Percentiles rank a stretch among this genome's conserved stretches.
Conservation (phyloP, 2,888 invertebrate genomes). For the Himalopsyche japonica region DNA sequence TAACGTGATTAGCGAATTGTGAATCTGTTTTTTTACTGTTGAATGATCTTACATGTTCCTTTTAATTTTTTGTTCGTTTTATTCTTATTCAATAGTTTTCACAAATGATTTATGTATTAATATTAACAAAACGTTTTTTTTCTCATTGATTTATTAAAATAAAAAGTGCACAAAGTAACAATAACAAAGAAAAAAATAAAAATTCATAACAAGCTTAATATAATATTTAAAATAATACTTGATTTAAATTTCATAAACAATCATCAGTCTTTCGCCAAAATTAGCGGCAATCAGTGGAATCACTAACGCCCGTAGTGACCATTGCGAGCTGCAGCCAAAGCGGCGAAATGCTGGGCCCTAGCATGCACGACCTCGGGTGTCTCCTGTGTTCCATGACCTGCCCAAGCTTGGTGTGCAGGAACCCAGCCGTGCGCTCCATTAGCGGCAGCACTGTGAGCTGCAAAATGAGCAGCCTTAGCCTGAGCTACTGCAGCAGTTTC, state of each 20-base stretch:
- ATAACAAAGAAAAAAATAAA: too few relatives aligned
- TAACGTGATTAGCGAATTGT: too few relatives aligned
- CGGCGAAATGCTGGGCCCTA: constrained; percentile 31
- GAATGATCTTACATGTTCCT: too few relatives aligned
- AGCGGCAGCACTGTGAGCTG: constrained; percentile 41
- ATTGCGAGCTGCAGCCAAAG: constrained; percentile 27
- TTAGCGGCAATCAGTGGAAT: background rate
- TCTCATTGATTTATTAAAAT: too few relatives aligned
- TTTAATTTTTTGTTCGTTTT: too few relatives aligned
- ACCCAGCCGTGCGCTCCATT: constrained; percentile 15
- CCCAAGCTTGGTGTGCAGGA: background rate
- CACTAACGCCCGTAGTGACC: background rate
- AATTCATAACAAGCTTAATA: too few relatives aligned
- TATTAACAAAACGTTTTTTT: too few relatives aligned
- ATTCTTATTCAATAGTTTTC: too few relatives aligned
- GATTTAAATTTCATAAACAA: background rate
- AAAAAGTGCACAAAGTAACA: too few relatives aligned
- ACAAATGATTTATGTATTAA: too few relatives aligned
- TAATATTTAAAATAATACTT: too few relatives aligned
- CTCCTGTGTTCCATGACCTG: constrained; percentile 1
- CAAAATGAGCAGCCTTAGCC: constrained; percentile 8
- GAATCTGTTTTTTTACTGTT: too few relatives aligned
- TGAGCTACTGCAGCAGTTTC: constrained; percentile 23
- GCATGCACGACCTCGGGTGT: constrained; percentile 36
- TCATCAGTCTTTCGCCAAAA: background rate